phyloP scores from a whole-genome alignment of 2,113 vertebrate genomes.

The Chelonoidis abingdonii region DNA sequence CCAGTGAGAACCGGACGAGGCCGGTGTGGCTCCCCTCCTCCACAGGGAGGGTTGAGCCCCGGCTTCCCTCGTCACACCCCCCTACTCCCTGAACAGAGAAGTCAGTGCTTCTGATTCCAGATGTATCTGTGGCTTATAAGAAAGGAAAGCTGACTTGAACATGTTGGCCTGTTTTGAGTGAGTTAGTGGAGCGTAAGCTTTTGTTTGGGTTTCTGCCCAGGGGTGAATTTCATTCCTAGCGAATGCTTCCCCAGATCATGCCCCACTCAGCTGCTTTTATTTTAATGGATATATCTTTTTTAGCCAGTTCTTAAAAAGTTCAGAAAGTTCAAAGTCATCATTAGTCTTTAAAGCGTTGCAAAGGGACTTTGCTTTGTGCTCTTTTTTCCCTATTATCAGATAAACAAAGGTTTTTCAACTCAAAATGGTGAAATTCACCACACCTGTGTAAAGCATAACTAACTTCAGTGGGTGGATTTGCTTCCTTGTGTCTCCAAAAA shows the following conservation, averaged over 20 bases:
- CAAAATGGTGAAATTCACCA: neutral
- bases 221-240: neutral
- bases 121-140: neutral
- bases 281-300: neutral
- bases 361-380: neutral
- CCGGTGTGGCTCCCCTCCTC: too few species aligned
- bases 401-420: slow-evolving; percentile 19
- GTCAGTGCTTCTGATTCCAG: too few species aligned
- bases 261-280: slow-evolving; percentile 1
- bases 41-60: too few species aligned
- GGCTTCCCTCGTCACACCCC: too few species aligned
- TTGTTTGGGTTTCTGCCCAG: neutral
- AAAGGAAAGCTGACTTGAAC: neutral
- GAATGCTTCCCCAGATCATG: slow-evolving; percentile 21
- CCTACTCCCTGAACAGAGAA: too few species aligned
- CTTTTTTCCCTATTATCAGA: neutral
- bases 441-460: neutral
- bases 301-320: neutral
- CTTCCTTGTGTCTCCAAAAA: neutral
- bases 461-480: neutral
- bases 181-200: neutral
- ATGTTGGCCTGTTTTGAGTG: neutral
- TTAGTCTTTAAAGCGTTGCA: neutral
- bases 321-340: neutral
- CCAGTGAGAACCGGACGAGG: too few species aligned